Evolutionary conservation across 2,113 vertebrate genomes (phyloP).

Genomic region (Ifrita kowaldi): DNA sequence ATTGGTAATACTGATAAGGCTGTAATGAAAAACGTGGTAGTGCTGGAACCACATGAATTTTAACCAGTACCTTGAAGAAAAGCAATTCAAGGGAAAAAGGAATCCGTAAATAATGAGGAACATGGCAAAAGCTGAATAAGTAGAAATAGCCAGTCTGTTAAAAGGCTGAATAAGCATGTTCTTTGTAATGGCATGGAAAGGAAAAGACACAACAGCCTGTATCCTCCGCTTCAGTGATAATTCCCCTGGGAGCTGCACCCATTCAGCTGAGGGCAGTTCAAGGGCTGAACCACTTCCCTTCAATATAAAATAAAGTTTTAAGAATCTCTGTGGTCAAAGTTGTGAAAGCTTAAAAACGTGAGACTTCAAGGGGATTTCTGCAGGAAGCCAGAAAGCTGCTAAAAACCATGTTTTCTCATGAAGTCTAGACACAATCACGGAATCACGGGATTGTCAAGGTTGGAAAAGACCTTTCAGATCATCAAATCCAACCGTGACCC

Average conservation of each 20-base stretch:
- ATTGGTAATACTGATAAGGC: not conserved
- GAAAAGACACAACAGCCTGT: not conserved
- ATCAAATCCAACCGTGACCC: not conserved
- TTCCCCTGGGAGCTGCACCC: constrained; percentile 10
- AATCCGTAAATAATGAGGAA: constrained; percentile 38
- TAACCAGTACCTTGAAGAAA: constrained; percentile 19
- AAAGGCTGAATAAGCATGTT: constrained; percentile 51
- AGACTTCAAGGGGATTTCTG: not conserved
- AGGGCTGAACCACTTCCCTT: not conserved
- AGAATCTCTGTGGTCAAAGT: not conserved
- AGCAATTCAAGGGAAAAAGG: constrained; percentile 16
- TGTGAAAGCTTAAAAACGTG: not conserved
- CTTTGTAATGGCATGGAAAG: constrained; percentile 13
- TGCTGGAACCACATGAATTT: constrained; percentile 12
- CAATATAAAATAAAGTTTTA: not conserved
- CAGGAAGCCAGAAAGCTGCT: not conserved
- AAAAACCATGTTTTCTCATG: not conserved
- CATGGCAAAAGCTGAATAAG: constrained; percentile 53
- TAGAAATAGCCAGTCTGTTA: constrained; percentile 10
- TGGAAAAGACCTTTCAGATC: not conserved
- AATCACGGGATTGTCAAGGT: not conserved
- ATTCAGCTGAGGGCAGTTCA: not conserved
- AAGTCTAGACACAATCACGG: not conserved
- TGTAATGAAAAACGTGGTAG: not conserved
- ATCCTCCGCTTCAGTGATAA: not conserved